phyloP scores from a whole-genome alignment of 2,888 invertebrate genomes.

The Pandemis corylana region DNA sequence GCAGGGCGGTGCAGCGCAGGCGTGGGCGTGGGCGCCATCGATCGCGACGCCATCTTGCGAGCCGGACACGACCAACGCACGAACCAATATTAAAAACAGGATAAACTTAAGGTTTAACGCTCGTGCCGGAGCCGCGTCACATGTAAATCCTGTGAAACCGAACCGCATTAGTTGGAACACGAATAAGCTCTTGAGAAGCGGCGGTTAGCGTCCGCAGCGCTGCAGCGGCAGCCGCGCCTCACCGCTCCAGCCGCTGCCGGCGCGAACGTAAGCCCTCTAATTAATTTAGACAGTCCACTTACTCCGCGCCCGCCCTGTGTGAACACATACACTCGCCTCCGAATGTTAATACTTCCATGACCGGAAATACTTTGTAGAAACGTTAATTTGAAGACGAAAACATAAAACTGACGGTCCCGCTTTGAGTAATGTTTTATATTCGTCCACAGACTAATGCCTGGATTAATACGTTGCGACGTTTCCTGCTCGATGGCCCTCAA shows the following conservation, averaged over 20 bases:
- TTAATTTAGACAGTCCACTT: conserved; percentile 81
- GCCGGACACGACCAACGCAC: conserved; percentile 61
- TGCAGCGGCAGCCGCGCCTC: conserved; percentile 28
- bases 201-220: conserved; percentile 54
- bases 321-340: conserved; percentile 66
- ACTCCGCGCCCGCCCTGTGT: conserved; percentile 61
- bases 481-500: conserved; percentile 53
- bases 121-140: conserved; percentile 60
- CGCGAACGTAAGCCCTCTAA: conserved; percentile 69
- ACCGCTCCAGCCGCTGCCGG: conserved; percentile 67
- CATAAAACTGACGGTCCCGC: conserved; percentile 54
- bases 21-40: conserved; percentile 80
- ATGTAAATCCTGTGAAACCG: conserved; percentile 66
- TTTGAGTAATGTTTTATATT: conserved; percentile 57
- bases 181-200: conserved; percentile 78
- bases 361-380: conserved; percentile 72
- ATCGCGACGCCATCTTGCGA: conserved; percentile 81
- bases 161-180: conserved; percentile 76
- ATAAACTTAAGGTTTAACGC: conserved; percentile 45
- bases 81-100: conserved; percentile 8
- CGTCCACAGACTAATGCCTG: conserved; percentile 56
- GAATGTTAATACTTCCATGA: conserved; percentile 64
- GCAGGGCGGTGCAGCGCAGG: conserved; percentile 80
- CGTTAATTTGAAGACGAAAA: conserved; percentile 66
- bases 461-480: conserved; percentile 64